These are phyloP conservation scores for Pteria penguin DNA, from an alignment of 2,888 invertebrate genomes.

Conservation along the genomic window DNA sequence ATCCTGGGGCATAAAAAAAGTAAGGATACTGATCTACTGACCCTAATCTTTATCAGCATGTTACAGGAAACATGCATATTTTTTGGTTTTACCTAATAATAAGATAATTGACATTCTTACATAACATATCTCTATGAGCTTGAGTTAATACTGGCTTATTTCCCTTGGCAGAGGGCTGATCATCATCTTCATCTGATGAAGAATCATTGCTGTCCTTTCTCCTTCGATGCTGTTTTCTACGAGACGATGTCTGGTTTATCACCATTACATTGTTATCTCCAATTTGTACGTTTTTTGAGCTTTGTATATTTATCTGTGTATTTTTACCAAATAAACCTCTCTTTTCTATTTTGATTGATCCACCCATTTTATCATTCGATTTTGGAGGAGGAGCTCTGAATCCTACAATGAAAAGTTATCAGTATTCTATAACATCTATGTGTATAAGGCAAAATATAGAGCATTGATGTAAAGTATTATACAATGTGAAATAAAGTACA, in stretches of 20 bases:
- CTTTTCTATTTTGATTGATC: slow-evolving; percentile 18
- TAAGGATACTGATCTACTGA: too few relatives aligned
- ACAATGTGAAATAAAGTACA: too few relatives aligned
- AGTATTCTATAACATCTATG: too few relatives aligned
- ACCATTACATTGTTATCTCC: slow-evolving; percentile 36
- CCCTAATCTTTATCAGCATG: too few relatives aligned
- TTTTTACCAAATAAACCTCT: slow-evolving; percentile 26
- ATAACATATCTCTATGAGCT: background rate
- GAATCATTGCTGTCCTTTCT: background rate
- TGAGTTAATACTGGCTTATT: background rate
- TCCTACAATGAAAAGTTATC: too few relatives aligned
- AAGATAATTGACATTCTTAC: too few relatives aligned
- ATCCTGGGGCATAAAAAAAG: too few relatives aligned
- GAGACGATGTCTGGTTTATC: slow-evolving; percentile 5
- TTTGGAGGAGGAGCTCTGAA: background rate
- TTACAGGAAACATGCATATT: too few relatives aligned
- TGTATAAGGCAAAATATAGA: too few relatives aligned
- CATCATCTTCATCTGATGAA: background rate
- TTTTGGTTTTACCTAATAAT: too few relatives aligned
- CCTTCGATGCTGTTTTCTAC: background rate
- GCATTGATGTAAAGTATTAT: too few relatives aligned
- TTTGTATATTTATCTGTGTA: slow-evolving; percentile 26
- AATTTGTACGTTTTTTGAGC: slow-evolving; percentile 34
- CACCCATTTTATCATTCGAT: slow-evolving; percentile 6
- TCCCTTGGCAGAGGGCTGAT: background rate